Percentiles rank a stretch among this genome's conserved stretches.
These are phyloP conservation scores for Ashinkailepas kermadecensis DNA, from an alignment of 2,888 invertebrate genomes.

Conservation along the genomic window DNA sequence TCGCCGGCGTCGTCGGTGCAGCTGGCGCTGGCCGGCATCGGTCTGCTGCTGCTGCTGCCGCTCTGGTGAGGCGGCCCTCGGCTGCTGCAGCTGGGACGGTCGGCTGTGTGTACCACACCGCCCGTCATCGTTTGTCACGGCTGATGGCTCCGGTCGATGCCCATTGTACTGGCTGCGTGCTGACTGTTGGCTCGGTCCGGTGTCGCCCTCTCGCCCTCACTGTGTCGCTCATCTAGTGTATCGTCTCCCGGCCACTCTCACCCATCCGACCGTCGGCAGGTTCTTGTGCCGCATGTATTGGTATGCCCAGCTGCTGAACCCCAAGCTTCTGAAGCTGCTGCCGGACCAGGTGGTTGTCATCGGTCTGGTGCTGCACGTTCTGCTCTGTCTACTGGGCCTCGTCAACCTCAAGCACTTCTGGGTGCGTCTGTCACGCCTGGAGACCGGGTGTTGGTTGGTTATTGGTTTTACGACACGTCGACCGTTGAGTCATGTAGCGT, in stretches of 20 bases:
- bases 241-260: no score
- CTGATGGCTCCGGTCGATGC: no score
- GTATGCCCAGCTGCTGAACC: not conserved
- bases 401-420: not conserved
- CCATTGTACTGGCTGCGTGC: no score
- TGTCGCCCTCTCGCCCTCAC: no score
- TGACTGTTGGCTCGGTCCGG: no score
- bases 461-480: no score
- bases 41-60: not conserved
- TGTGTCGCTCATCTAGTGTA: no score
- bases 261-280: not conserved
- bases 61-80: not conserved
- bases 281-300: not conserved
- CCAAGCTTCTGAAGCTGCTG: not conserved
- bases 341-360: not conserved
- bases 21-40: not conserved
- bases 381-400: not conserved
- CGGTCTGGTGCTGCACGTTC: not conserved
- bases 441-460: no score
- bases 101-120: not conserved
- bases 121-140: not conserved
- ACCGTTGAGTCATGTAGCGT: no score
- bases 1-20: not conserved
- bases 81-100: no score
- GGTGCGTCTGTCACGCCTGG: not conserved